Evolutionary conservation across 2,797 vertebrate species (phyloP).

Genomic region (Platyrinchus mystaceus): DNA sequence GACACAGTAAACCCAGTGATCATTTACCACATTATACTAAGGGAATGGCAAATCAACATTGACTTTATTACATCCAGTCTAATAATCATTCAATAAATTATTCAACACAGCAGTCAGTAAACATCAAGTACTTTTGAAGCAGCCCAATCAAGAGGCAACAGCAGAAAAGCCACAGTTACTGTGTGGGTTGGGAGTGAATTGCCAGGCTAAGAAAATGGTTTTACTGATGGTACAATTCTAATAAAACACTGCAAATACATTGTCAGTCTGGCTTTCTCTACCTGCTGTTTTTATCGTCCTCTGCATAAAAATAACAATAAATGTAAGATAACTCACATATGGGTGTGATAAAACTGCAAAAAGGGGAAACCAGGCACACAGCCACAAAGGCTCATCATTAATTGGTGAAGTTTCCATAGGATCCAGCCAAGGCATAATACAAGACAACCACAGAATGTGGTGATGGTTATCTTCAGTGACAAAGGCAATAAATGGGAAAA

Average conservation of each 20-base stretch:
- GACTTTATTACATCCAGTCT: background rate
- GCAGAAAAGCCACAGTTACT: background rate
- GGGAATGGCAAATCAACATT: slow-evolving; percentile 30
- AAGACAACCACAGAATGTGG: fast-evolving
- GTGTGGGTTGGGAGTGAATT: background rate
- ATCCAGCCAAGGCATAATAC: fast-evolving
- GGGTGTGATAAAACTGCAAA: background rate
- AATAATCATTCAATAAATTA: slow-evolving; percentile 24
- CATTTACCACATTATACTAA: background rate
- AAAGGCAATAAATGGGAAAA: background rate
- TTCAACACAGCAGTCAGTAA: slow-evolving; percentile 19
- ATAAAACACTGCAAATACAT: background rate
- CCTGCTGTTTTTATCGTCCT: background rate
- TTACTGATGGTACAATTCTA: background rate
- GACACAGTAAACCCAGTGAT: background rate
- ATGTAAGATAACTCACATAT: background rate
- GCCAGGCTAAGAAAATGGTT: background rate
- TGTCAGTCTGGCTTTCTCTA: background rate
- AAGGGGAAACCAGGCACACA: background rate
- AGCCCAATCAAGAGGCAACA: background rate
- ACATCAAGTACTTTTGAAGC: slow-evolving; percentile 1
- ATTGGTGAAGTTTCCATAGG: background rate
- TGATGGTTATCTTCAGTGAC: background rate
- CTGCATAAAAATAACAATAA: background rate
- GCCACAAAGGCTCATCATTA: fast-evolving